Conservation (phyloP, 2,888 invertebrate species). For the Leucoptera coffeella region DNA sequence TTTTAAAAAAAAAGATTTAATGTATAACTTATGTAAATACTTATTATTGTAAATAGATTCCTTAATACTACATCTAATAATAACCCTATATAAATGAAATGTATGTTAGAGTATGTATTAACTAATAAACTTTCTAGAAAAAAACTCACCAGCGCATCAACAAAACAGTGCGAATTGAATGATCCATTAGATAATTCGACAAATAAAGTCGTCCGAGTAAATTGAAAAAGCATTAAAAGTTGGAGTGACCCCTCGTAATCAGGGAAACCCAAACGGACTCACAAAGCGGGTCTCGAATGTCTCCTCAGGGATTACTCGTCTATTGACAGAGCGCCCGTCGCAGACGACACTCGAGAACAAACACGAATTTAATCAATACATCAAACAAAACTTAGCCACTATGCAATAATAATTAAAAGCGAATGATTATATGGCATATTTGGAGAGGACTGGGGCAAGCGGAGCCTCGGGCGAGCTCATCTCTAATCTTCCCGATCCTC, state of each 20-base stretch:
- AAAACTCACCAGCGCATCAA: too few species aligned
- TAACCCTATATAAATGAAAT: too few species aligned
- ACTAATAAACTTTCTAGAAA: conserved; percentile 2
- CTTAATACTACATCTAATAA: too few species aligned
- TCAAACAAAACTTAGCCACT: conserved; percentile 47
- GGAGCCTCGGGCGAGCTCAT: conserved; percentile 12
- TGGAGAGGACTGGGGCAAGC: conserved; percentile 37
- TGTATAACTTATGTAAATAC: too few species aligned
- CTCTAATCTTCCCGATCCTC: conserved; percentile 20
- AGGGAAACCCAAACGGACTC: not conserved
- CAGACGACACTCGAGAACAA: conserved; percentile 35
- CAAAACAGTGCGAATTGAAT: too few species aligned
- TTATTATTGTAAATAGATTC: too few species aligned
- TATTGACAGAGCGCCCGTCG: conserved; percentile 20
- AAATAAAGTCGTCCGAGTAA: too few species aligned
- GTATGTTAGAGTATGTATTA: conserved; percentile 1
- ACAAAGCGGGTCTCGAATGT: conserved; percentile 1
- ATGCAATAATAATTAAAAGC: conserved; percentile 50
- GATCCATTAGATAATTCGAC: too few species aligned
- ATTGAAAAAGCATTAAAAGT: too few species aligned
- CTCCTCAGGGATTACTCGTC: conserved; percentile 17
- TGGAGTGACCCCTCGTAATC: too few species aligned
- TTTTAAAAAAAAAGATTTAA: too few species aligned
- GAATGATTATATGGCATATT: conserved; percentile 49
- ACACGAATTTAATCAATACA: conserved; percentile 50